Percentiles rank a stretch among this genome's conserved stretches.
Conservation (phyloP, 2,797 vertebrate species). For the Tapera naevia region DNA sequence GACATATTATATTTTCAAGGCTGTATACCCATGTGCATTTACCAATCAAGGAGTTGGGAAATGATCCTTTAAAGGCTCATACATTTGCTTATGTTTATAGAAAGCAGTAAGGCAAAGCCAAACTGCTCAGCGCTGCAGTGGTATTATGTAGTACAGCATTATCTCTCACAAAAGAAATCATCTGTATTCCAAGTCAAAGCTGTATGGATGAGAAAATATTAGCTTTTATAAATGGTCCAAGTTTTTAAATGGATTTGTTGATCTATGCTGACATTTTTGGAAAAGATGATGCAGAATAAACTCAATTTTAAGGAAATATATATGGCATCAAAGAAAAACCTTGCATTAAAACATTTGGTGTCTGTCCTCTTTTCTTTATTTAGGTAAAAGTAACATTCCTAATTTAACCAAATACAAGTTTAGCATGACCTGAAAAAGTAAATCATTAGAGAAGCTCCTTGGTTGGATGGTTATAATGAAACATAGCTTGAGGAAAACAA, state of each 20-base stretch:
- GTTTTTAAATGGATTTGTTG: neutral
- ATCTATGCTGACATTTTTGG: neutral
- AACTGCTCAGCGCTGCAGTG: neutral
- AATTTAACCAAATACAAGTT: neutral
- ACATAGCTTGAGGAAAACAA: neutral
- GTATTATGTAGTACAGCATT: neutral
- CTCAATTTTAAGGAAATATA: neutral
- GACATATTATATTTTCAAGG: neutral
- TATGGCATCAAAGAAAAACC: neutral
- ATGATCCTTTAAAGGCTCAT: neutral
- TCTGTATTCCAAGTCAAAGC: neutral
- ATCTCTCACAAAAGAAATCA: neutral
- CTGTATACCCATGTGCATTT: neutral
- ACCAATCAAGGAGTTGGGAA: neutral
- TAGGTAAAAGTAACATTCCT: neutral
- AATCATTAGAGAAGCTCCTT: neutral
- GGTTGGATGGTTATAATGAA: neutral
- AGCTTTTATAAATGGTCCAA: neutral
- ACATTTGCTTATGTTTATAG: neutral
- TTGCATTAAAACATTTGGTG: neutral
- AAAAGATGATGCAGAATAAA: neutral
- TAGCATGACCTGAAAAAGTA: neutral
- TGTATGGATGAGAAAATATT: neutral
- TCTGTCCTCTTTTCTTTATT: conserved; percentile 5
- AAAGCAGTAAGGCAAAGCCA: neutral